These are phyloP conservation scores for Glyphotaelius pellucidus DNA, from an alignment of 2,888 invertebrate genomes.

Conservation along the genomic window DNA sequence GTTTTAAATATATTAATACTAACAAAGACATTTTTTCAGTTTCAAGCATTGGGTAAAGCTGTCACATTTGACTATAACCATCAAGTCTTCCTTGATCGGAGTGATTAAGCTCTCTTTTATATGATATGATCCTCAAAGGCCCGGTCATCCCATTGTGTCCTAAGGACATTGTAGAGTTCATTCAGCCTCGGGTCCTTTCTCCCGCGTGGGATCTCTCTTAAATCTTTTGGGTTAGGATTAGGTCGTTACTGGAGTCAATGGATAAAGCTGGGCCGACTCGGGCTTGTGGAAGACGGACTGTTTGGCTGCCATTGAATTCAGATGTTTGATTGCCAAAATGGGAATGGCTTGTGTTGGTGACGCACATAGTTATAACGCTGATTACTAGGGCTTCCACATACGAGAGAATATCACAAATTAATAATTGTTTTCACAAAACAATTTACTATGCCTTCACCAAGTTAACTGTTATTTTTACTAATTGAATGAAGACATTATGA, in stretches of 20 bases:
- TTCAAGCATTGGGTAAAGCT: not conserved
- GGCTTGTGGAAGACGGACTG: not conserved
- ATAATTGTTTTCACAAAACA: not conserved
- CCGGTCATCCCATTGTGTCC: constrained; percentile 19
- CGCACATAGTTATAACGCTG: not conserved
- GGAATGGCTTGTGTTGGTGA: not conserved
- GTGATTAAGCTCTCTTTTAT: constrained; percentile 28
- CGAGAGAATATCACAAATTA: not conserved
- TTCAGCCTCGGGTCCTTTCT: constrained; percentile 12
- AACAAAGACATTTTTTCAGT: not conserved
- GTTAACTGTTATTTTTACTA: too few relatives aligned
- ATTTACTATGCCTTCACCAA: too few relatives aligned
- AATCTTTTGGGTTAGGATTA: constrained; percentile 33
- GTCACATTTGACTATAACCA: constrained; percentile 9
- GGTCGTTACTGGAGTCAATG: constrained; percentile 12
- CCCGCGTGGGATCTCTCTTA: constrained; percentile 25
- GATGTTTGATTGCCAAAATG: not conserved
- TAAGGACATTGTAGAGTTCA: constrained; percentile 19
- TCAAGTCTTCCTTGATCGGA: not conserved
- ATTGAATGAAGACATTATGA: too few relatives aligned
- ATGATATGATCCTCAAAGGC: not conserved
- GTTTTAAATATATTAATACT: not conserved
- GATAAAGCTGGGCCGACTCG: constrained; percentile 12
- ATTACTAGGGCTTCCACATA: not conserved
- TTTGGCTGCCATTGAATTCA: not conserved